These are phyloP conservation scores for Agelaius tricolor DNA, from an alignment of 2,113 vertebrate genomes.

Conservation along the genomic window DNA sequence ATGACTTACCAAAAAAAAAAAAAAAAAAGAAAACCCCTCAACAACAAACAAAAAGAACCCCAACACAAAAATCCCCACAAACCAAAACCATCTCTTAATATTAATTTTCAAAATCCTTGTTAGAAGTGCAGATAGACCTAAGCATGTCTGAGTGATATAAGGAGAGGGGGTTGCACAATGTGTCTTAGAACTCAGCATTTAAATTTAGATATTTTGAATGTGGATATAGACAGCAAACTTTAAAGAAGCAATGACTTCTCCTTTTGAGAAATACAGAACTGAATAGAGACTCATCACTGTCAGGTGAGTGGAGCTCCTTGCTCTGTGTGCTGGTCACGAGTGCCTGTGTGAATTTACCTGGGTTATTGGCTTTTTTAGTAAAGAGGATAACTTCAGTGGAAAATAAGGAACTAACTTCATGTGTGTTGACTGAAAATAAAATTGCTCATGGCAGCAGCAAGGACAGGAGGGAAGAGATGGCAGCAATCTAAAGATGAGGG, in stretches of 20 bases:
- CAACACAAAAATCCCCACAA: accelerated
- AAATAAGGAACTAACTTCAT: neutral
- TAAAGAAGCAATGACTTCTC: neutral
- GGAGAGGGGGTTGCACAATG: neutral
- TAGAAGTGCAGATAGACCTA: neutral
- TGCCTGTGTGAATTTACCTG: neutral
- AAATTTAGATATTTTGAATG: neutral
- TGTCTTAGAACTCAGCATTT: neutral
- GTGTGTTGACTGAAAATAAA: neutral
- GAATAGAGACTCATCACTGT: neutral
- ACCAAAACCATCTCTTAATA: neutral
- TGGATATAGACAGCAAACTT: neutral
- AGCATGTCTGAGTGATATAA: neutral
- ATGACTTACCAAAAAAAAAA: neutral
- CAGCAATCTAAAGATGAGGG: neutral
- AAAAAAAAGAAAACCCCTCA: neutral
- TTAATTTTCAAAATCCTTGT: neutral
- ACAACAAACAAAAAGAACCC: neutral
- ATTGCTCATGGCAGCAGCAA: neutral
- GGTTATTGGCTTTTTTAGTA: neutral
- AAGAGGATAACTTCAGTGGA: neutral
- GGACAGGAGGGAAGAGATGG: neutral
- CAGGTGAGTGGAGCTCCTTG: neutral
- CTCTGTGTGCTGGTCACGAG: neutral
- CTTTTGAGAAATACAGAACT: neutral